Evolutionary conservation across 2,113 vertebrate genomes (phyloP), one percentile per base, ranked within the genome.

Genomic region (Mormyrus lacerda): DNA sequence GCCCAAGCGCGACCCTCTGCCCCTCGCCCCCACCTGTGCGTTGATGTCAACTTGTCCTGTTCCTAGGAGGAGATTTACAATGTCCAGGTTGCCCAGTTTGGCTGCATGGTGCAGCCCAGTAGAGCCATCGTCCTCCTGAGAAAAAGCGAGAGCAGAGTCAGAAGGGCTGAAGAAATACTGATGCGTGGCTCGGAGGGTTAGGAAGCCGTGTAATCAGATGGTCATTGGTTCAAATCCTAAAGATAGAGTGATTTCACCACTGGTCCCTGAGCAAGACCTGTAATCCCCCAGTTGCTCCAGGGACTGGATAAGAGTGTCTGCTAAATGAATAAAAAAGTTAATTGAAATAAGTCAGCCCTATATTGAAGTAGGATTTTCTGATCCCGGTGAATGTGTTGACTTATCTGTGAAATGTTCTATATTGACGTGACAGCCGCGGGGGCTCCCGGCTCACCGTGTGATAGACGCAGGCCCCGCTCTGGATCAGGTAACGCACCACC

Each of bases 21-120:
- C 69, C n/a, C 45, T 86, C 83, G 15, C 0, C 69, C 82, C 92
- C 91, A 97, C 97, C 97, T 98, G 97, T 27, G 97, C 96, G 0
- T 98, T 98, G 2, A 98, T 96, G 10, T 98, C 97, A 90, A 97
- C 97, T 91, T 98, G 97, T 2, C 97, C 97, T 0, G 97, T 98
- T 92, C 97, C 96, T 39, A 98, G 94, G 47, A 98, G 94, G 93
- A 97, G 95, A 47, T 89, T 95, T 47, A 98, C 96, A 90, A 97
- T 97, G 89, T 97, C 97, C 89, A 97, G 92, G 91, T 95, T 97
- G 50, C 97, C 97, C 47, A 96, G 94, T 90, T 98, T 98, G 92
- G 97, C 97, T 3, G 97, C 97, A 0, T 98, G 97, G 89, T 98
- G 97, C 19, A 98, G 97, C 69, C 97, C 97, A 1, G 97, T 98